Conservation (phyloP, 30 jellyfish, hydroid and myxozoan genomes). For the Turritopsis rubra region DNA sequence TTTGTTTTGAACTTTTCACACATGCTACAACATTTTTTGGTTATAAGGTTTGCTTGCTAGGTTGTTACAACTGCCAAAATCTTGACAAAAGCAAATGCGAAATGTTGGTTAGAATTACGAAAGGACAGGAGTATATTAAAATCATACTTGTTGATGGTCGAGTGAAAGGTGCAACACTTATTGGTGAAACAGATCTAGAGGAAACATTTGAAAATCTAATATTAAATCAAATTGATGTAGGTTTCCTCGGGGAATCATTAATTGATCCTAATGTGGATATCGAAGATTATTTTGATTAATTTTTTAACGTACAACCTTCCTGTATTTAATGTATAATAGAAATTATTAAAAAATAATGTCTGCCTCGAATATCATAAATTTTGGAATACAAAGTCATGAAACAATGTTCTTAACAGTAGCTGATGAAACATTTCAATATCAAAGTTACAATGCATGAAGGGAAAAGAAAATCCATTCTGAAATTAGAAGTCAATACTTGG, state of each 20-base stretch:
- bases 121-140: slow-evolving; percentile 76
- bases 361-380: too few relatives aligned
- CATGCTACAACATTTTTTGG: slow-evolving; percentile 92
- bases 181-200: slow-evolving; percentile 95
- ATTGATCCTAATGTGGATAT: slow-evolving; percentile 77
- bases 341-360: too few relatives aligned
- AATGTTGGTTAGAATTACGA: slow-evolving; percentile 48
- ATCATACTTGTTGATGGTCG: slow-evolving; percentile 61
- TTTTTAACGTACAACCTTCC: too few relatives aligned
- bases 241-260: slow-evolving; percentile 56
- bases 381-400: too few relatives aligned
- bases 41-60: slow-evolving; percentile 69
- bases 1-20: slow-evolving; percentile 89
- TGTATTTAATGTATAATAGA: too few relatives aligned
- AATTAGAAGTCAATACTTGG: too few relatives aligned
- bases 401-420: too few relatives aligned
- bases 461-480: too few relatives aligned
- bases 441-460: too few relatives aligned
- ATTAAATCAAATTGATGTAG: slow-evolving; percentile 69
- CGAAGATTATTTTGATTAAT: slow-evolving; percentile 83
- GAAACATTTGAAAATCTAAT: slow-evolving; percentile 88
- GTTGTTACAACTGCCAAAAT: slow-evolving; percentile 70
- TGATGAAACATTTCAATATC: too few relatives aligned
- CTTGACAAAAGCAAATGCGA: slow-evolving; percentile 46
- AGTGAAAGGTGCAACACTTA: slow-evolving; percentile 77